phyloP scores from a whole-genome alignment of 37 sponge, comb jelly and placozoan species.

The Mnemiopsis leidyi region DNA sequence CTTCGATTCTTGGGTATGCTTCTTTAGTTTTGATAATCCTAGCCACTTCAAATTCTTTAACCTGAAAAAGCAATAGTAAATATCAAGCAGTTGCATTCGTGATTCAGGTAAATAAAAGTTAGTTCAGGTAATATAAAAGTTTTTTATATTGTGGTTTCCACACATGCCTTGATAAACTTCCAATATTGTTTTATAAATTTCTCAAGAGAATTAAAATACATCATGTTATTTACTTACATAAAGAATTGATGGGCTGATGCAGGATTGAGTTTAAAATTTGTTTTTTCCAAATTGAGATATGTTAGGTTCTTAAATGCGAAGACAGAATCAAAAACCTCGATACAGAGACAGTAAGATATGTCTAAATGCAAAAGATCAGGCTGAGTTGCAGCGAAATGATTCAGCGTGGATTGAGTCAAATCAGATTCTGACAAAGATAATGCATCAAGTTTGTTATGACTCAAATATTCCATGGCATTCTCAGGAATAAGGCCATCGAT shows the following conservation, averaged over 20 bases:
- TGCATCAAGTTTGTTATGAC: background rate
- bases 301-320: slow-evolving; percentile 13
- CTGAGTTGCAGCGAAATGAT: background rate
- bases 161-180: too few species aligned
- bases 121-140: too few species aligned
- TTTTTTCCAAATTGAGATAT: slow-evolving; percentile 38
- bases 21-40: slow-evolving; percentile 4
- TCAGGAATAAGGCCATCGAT: background rate
- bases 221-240: background rate
- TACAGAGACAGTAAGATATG: slow-evolving; percentile 25
- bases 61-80: background rate
- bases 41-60: slow-evolving; percentile 11
- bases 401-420: background rate
- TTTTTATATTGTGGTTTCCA: too few species aligned
- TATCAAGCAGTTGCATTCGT: too few species aligned
- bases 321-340: slow-evolving; percentile 40
- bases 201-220: background rate
- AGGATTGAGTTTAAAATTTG: slow-evolving; percentile 13
- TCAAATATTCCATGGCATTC: background rate
- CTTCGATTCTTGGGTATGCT: background rate
- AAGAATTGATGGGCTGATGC: background rate
- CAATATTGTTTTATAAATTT: too few species aligned
- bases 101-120: too few species aligned
- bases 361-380: background rate
- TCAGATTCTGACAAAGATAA: slow-evolving; percentile 24